Conservation (phyloP, 2,888 invertebrate genomes). For the Pandemis cinnamomeana region DNA sequence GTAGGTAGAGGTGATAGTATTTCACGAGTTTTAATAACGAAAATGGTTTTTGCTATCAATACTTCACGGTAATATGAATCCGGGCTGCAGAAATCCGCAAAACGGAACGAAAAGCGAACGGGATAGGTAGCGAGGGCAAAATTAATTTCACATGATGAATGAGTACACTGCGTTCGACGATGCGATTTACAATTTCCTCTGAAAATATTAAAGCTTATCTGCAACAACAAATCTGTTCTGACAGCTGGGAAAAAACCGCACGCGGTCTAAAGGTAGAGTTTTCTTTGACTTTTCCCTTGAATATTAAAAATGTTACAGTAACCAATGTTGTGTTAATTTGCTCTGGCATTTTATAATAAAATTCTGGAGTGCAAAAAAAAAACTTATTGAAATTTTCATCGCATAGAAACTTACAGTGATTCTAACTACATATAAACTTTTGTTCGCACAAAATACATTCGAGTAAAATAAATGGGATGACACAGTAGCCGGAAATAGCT, state of each 20-base stretch:
- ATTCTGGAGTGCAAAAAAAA: not conserved
- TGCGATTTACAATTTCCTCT: slow-evolving; percentile 74
- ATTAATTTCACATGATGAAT: slow-evolving; percentile 83
- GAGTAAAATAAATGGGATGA: slow-evolving; percentile 31
- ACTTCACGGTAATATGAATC: slow-evolving; percentile 69
- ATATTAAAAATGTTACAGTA: slow-evolving; percentile 23
- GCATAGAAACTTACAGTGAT: not conserved
- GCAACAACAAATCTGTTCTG: slow-evolving; percentile 50
- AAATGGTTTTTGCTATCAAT: slow-evolving; percentile 59
- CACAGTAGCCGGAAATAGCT: slow-evolving; percentile 25
- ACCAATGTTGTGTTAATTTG: slow-evolving; percentile 17
- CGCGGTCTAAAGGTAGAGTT: slow-evolving; percentile 11
- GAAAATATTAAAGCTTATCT: slow-evolving; percentile 58
- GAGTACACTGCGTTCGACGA: slow-evolving; percentile 72
- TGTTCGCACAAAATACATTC: slow-evolving; percentile 13
- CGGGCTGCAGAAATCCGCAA: slow-evolving; percentile 71
- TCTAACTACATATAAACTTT: not conserved
- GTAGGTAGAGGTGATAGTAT: slow-evolving; percentile 18
- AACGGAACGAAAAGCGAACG: slow-evolving; percentile 65
- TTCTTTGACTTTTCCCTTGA: slow-evolving; percentile 23
- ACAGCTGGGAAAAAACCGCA: slow-evolving; percentile 44
- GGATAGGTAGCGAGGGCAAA: slow-evolving; percentile 63
- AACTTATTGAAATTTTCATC: not conserved
- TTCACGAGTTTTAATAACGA: slow-evolving; percentile 65
- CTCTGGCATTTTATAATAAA: slow-evolving; percentile 7